A percentile compares a stretch with the other conserved stretches of the same genome.
These are phyloP conservation scores for Clarias fuscus DNA, from an alignment of 2,797 vertebrate genomes.

Conservation along the genomic window DNA sequence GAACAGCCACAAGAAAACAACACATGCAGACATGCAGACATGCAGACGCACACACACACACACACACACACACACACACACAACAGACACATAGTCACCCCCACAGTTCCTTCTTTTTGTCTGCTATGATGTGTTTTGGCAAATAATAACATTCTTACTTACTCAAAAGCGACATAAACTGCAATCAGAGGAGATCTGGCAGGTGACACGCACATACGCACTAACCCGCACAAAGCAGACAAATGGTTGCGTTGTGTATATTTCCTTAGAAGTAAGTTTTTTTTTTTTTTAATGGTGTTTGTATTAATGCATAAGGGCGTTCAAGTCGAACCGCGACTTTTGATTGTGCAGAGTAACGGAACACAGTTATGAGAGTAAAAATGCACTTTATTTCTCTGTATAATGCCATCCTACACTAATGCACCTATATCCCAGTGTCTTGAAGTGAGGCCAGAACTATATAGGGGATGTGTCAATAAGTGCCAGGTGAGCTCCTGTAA, in stretches of 20 bases:
- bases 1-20: conserved; percentile 65
- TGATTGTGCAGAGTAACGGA: too few species aligned
- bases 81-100: conserved; percentile 21
- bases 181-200: conserved; percentile 51
- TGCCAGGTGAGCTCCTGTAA: too few species aligned
- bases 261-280: not conserved
- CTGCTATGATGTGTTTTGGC: conserved; percentile 61
- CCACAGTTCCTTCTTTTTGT: conserved; percentile 49
- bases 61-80: conserved; percentile 34
- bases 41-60: conserved; percentile 32
- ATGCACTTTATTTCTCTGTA: too few species aligned
- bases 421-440: too few species aligned
- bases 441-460: too few species aligned
- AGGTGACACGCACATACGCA: not conserved
- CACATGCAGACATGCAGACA: conserved; percentile 53
- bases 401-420: too few species aligned
- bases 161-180: conserved; percentile 64
- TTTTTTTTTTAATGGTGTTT: not conserved
- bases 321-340: too few species aligned
- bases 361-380: too few species aligned
- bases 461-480: too few species aligned
- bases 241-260: not conserved
- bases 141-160: conserved; percentile 67
- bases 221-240: not conserved
- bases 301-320: too few species aligned